These are phyloP conservation scores for Avahi laniger DNA, from an alignment of 2,797 vertebrate species.

Conservation along the genomic window DNA sequence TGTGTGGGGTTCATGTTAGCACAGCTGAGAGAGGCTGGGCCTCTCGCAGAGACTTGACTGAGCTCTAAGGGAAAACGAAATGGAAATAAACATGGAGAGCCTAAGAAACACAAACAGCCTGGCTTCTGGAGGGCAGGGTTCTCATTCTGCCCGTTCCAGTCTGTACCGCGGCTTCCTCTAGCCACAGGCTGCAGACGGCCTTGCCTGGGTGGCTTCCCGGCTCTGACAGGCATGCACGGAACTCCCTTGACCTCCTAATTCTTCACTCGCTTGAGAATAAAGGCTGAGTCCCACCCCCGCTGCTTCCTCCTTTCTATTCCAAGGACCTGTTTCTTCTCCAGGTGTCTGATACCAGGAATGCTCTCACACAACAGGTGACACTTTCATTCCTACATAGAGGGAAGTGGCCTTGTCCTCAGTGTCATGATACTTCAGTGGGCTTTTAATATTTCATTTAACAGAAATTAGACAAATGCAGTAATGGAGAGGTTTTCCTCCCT, in stretches of 20 bases:
- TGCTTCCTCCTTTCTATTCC: background rate
- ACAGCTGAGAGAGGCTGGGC: slow-evolving; percentile 49
- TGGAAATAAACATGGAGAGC: slow-evolving; percentile 22
- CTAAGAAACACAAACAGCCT: slow-evolving; percentile 28
- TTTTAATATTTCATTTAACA: background rate
- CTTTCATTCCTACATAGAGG: background rate
- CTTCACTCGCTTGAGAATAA: background rate
- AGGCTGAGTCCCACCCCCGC: background rate
- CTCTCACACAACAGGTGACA: background rate
- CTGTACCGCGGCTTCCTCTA: background rate
- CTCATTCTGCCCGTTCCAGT: background rate
- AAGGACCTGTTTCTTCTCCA: background rate
- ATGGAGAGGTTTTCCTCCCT: background rate
- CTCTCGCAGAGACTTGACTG: background rate
- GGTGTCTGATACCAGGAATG: background rate
- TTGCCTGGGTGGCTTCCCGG: background rate
- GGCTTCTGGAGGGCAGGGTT: background rate
- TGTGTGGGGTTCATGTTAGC: slow-evolving; percentile 33
- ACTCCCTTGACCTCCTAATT: background rate
- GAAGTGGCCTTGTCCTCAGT: background rate
- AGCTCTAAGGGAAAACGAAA: background rate
- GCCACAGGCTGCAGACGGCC: background rate
- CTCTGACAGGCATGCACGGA: background rate
- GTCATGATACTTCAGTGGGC: background rate
- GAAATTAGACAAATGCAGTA: background rate